Base-by-base conservation (phyloP, 37 sponge, comb jelly and placozoan genomes). In the Axinella damicornis region DNA sequence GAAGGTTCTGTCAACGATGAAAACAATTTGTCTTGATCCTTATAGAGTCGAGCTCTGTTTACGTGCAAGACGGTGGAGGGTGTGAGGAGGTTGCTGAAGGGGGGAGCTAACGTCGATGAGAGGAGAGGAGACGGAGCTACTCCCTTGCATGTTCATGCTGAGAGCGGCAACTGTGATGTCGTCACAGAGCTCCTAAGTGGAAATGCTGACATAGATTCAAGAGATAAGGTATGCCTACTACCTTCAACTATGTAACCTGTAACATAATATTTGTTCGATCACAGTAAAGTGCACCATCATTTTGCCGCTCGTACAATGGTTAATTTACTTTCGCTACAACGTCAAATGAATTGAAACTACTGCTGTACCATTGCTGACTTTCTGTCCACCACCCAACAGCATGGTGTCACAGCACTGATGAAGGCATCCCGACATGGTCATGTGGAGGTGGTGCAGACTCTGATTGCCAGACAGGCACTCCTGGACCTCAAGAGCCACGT, bases 181-280 rank as follows among this genome's bases (percentile, higher is more conserved):
- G 73, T 82, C 2, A 21, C 35, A 30, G 71, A 21, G 58, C 31
- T 82, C 17, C 30, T 82, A 21, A n/a, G 30, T 5, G 21, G 30
- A 22, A 57, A 35, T 16, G 83, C 83, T 59, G 72, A 82, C 46
- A 62, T 82, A 60, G 83, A 82, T 73, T 61, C 72, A 20, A 72
- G 71, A 36, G 83, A 82, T 28, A 60, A 82, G n/a, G 61, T 46
- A 46, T 46, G 46, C 46, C 46, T 12, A 12, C 9, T 4, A 4
- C 9, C 4, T 46, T 46, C 9, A 9, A 46, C 9, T 46, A 9
- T 46, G 46, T 46, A 46, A 46, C 9, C 9, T 46, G n/a, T n/a
- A n/a, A n/a, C n/a, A n/a, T 46, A 46, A 46, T 46, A 46, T 46
- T 9, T 46, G 4, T 46, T 46, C 9, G 6, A 12, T 46, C 46